Conservation (phyloP, 2,888 invertebrate genomes). For the Xestia sexstrigata region DNA sequence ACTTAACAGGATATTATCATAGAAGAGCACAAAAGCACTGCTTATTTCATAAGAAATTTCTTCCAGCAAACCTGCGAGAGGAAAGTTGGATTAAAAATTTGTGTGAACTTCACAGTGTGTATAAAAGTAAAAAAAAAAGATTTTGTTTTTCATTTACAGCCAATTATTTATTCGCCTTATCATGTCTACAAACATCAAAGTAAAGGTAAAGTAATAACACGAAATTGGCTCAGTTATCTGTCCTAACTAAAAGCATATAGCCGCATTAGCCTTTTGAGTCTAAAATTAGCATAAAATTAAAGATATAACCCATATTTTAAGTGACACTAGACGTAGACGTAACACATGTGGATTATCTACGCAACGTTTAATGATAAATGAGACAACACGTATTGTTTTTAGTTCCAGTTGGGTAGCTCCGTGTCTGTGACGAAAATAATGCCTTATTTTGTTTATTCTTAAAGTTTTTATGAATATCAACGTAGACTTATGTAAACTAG, state of each 20-base stretch:
- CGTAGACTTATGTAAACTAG: neutral
- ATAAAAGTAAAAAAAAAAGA: no score
- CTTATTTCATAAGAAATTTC: no score
- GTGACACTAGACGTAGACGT: conserved; percentile 13
- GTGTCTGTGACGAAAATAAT: neutral
- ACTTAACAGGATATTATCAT: no score
- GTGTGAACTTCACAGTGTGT: no score
- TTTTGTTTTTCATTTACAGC: neutral
- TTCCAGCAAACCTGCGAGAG: no score
- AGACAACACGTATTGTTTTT: conserved; percentile 16
- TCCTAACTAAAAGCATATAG: conserved; percentile 8
- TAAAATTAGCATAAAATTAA: conserved; percentile 37
- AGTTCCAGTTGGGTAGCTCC: neutral
- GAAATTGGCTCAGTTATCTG: conserved; percentile 1
- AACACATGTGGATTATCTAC: conserved; percentile 37
- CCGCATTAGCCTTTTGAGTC: conserved; percentile 16
- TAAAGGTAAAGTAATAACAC: neutral
- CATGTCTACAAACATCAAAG: neutral
- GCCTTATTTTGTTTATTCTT: neutral
- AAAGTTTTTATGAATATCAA: neutral
- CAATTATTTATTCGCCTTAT: neutral
- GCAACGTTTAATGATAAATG: conserved; percentile 27
- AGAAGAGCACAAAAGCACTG: no score
- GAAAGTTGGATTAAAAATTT: no score
- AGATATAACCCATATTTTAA: conserved; percentile 9